Evolutionary conservation across 2,888 invertebrate species (phyloP).

Genomic region (Aethes cnicana): DNA sequence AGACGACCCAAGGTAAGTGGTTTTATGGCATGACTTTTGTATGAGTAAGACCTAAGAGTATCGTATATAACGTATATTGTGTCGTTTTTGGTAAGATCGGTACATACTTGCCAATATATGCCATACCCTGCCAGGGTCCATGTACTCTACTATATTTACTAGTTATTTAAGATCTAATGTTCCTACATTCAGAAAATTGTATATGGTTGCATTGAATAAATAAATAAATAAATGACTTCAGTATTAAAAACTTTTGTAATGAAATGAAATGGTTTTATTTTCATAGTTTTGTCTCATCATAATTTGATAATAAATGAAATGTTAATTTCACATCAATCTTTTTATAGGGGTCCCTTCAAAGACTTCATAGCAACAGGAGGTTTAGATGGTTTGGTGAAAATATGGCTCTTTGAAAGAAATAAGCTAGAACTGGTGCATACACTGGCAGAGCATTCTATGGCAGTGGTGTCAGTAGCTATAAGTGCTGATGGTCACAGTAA

Average conservation of each 20-base stretch:
- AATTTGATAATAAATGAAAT: too few relatives aligned
- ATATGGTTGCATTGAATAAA: too few relatives aligned
- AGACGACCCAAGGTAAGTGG: constrained; percentile 73
- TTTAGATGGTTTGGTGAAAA: constrained; percentile 93
- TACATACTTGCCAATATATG: too few relatives aligned
- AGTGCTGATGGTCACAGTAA: constrained; percentile 94
- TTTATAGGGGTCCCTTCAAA: constrained; percentile 77
- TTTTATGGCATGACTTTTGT: too few relatives aligned
- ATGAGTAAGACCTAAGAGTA: too few relatives aligned
- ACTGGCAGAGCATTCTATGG: constrained; percentile 93
- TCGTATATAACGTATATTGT: too few relatives aligned
- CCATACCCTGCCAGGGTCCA: too few relatives aligned
- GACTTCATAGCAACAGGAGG: constrained; percentile 94
- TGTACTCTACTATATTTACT: too few relatives aligned
- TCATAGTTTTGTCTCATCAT: constrained; percentile 16
- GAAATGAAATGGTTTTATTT: background rate
- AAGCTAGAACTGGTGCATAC: constrained; percentile 88
- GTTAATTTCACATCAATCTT: constrained; percentile 12
- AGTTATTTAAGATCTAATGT: too few relatives aligned
- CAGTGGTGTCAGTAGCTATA: constrained; percentile 95
- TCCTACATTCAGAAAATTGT: too few relatives aligned
- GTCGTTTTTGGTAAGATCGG: too few relatives aligned
- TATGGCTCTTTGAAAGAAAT: constrained; percentile 89
- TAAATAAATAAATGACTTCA: too few relatives aligned
- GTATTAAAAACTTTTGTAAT: background rate